Conservation (phyloP, 2,888 invertebrate species). For the Latheticus oryzae region DNA sequence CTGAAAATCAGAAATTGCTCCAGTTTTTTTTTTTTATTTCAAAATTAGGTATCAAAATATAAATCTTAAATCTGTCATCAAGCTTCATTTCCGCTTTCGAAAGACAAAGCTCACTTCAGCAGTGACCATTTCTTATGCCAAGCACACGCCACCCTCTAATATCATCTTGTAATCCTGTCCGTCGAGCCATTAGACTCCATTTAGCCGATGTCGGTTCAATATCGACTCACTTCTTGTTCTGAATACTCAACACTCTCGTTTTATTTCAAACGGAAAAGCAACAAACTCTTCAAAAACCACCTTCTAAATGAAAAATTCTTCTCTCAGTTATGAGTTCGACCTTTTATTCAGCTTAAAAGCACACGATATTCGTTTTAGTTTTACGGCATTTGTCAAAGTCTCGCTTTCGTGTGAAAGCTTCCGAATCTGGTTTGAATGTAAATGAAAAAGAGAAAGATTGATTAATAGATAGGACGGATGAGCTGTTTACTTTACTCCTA, state of each 20-base stretch:
- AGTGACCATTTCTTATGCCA: slow-evolving; percentile 31
- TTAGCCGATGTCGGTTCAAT: slow-evolving; percentile 42
- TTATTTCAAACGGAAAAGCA: slow-evolving; percentile 13
- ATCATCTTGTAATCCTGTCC: slow-evolving; percentile 43
- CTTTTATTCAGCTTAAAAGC: slow-evolving; percentile 35
- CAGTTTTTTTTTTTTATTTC: too few species aligned
- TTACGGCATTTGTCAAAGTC: slow-evolving; percentile 46
- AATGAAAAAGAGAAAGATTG: too few species aligned
- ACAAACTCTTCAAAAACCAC: slow-evolving; percentile 32
- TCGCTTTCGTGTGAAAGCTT: slow-evolving; percentile 14
- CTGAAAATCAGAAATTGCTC: too few species aligned
- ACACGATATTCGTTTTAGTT: slow-evolving; percentile 47
- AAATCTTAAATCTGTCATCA: too few species aligned
- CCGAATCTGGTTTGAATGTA: too few species aligned
- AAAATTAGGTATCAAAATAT: too few species aligned
- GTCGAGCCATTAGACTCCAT: slow-evolving; percentile 42
- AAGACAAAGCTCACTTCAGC: too few species aligned
- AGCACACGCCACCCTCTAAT: slow-evolving; percentile 37
- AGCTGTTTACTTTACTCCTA: too few species aligned
- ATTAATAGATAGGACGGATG: too few species aligned
- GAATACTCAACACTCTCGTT: slow-evolving; percentile 37
- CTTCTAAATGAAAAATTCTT: slow-evolving; percentile 50
- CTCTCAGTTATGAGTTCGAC: slow-evolving; percentile 42
- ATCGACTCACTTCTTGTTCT: slow-evolving; percentile 35
- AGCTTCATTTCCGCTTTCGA: too few species aligned